A percentile compares a stretch with the other conserved stretches of the same genome.
phyloP scores from a whole-genome alignment of 2,113 vertebrate genomes.

The Chelonoidis abingdonii region DNA sequence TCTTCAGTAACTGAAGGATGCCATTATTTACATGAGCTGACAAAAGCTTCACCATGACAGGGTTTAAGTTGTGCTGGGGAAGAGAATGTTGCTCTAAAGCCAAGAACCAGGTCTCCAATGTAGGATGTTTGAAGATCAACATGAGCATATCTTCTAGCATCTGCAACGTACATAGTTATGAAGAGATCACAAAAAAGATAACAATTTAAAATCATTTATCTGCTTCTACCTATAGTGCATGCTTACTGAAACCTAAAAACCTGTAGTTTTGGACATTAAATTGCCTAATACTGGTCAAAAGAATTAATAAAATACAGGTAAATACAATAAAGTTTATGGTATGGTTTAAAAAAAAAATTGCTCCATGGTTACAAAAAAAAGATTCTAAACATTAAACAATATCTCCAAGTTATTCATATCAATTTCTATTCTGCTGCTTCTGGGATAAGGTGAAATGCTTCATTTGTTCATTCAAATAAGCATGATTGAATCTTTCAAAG shows the following conservation, averaged over 20 bases:
- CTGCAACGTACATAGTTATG: constrained; percentile 73
- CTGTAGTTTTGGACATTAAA: not conserved
- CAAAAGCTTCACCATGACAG: constrained; percentile 82
- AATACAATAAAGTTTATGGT: not conserved
- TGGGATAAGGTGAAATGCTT: not conserved
- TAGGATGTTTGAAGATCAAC: constrained; percentile 88
- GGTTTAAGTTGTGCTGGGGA: constrained; percentile 85
- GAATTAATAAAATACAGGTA: not conserved
- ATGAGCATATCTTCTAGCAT: constrained; percentile 77
- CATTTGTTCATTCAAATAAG: not conserved
- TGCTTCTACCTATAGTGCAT: not conserved
- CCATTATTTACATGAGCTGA: constrained; percentile 78
- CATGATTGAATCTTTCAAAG: not conserved
- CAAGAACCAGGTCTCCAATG: constrained; percentile 91
- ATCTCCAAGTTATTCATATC: not conserved
- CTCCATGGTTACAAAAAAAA: not conserved
- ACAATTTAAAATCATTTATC: not conserved
- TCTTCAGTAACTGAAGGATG: constrained; percentile 81
- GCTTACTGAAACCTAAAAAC: not conserved
- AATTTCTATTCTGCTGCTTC: not conserved
- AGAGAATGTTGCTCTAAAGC: constrained; percentile 83
- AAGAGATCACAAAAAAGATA: not conserved
- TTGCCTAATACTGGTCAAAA: not conserved
- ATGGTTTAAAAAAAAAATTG: not conserved
- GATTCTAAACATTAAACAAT: not conserved